Evolutionary conservation across 2,113 vertebrate species (phyloP), one percentile per base, ranked within the genome.

Genomic region (Smithornis capensis): DNA sequence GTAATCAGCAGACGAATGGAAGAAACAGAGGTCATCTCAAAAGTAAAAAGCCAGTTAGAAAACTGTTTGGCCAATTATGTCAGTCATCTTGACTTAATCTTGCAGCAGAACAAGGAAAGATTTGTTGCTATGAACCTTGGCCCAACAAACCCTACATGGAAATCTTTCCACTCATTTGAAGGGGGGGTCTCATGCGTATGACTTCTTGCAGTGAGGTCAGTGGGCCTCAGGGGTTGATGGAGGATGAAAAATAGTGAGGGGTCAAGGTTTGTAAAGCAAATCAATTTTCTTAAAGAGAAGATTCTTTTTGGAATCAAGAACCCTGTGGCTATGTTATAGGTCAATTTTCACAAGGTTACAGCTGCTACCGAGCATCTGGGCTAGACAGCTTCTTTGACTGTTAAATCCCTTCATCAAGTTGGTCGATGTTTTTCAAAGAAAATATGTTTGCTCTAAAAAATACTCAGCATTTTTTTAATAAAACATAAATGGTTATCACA

Each of bases 311-410:
- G 95, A 97, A 97, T 93, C 90, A 80, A 96, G 90, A 96, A 96
- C 89, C 95, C 96, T 52, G 85, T 94, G 95, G 96, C 95, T 94
- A 95, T 95, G 91, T 95, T 95, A 94, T 65, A 95, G 92, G 96
- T 96, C 96, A 96, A 83, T 96, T 97, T 96, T 95, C 94, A 89
- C 82, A 96, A 95, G 94, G 96, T 96, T 96, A 95, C 94, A 94
- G 93, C 92, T 96, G 96, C 97, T 93, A 94, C 92, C 0, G 15
- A 92, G 89, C 92, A 94, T 97, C 83, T 96, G 90, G 69, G 49
- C 63, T 49, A 75, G 83, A 52, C 24, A 59, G 94, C 29, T 45
- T 94, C 94, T 89, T 92, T 79, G 85, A 45, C 45, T 91, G 53
- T 76, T 79, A 89, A 96, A 89, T 89, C 73, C 94, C 83, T 67